These are phyloP conservation scores for Knipowitschia caucasica DNA, from an alignment of 2,797 vertebrate genomes.

Conservation along the genomic window DNA sequence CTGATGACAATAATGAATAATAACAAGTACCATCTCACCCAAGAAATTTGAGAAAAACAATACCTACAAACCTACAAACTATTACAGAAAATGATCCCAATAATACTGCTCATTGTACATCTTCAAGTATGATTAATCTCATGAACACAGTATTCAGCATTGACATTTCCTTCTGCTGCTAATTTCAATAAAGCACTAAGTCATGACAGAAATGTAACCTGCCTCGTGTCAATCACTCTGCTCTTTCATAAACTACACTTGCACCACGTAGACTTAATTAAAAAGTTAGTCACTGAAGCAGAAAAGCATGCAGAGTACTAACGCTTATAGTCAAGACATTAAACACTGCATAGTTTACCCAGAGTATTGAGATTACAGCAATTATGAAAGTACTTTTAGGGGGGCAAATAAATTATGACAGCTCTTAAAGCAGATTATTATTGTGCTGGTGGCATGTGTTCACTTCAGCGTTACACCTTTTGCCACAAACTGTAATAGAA, in stretches of 20 bases:
- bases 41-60: neutral
- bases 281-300: constrained; percentile 9
- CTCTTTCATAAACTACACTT: constrained; percentile 13
- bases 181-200: constrained; percentile 1
- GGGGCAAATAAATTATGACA: constrained; percentile 45
- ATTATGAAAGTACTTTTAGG: constrained; percentile 38
- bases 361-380: constrained; percentile 35
- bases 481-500: neutral
- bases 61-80: neutral
- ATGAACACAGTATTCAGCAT: neutral
- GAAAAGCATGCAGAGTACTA: constrained; percentile 10
- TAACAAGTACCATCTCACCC: too few relatives aligned
- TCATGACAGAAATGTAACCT: neutral
- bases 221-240: neutral
- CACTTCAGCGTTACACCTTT: neutral
- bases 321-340: constrained; percentile 23
- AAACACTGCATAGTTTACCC: constrained; percentile 35
- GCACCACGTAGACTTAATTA: constrained; percentile 15
- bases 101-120: neutral
- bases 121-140: neutral
- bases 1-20: too few relatives aligned
- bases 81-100: neutral
- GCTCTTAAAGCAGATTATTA: constrained; percentile 40
- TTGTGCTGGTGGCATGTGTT: constrained; percentile 13
- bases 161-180: neutral